A percentile compares a stretch with the other conserved stretches of the same genome.
phyloP scores from a whole-genome alignment of 1,140 invertebrate genomes.

The Araneus ventricosus region DNA sequence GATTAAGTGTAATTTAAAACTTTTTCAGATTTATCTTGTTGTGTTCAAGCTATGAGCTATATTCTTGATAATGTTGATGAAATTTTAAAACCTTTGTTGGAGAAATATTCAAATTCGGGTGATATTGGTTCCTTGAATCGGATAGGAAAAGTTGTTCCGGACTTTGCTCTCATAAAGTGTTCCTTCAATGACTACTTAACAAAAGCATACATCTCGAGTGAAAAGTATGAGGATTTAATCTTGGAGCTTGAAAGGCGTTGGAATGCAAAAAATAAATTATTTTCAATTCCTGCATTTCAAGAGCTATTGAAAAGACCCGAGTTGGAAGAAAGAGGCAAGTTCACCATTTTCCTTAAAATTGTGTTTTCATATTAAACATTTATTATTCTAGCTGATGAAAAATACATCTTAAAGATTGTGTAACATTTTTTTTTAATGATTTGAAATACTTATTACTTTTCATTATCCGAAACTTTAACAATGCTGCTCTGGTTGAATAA shows the following conservation, averaged over 20 bases:
- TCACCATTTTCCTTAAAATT: too few relatives aligned
- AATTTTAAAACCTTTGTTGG: slow-evolving; percentile 28
- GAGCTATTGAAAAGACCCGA: neutral
- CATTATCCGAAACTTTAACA: too few relatives aligned
- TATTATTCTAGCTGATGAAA: too few relatives aligned
- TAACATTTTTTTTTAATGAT: too few relatives aligned
- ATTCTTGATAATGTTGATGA: neutral
- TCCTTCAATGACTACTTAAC: neutral
- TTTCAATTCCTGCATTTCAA: neutral
- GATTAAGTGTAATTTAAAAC: neutral
- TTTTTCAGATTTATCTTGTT: neutral
- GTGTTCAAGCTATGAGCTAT: slow-evolving; percentile 6
- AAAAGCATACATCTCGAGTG: neutral
- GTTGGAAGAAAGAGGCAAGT: slow-evolving; percentile 4
- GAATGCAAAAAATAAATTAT: slow-evolving; percentile 1
- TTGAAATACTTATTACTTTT: too few relatives aligned
- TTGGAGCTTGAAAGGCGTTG: neutral
- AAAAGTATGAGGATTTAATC: slow-evolving; percentile 11
- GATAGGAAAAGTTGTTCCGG: neutral
- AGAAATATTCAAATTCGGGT: neutral
- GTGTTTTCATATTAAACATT: too few relatives aligned
- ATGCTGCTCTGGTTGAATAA: too few relatives aligned
- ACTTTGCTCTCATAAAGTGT: neutral
- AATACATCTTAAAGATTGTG: too few relatives aligned
- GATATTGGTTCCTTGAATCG: neutral